phyloP scores from a whole-genome alignment of 2,113 vertebrate species.

The Uria lomvia region DNA sequence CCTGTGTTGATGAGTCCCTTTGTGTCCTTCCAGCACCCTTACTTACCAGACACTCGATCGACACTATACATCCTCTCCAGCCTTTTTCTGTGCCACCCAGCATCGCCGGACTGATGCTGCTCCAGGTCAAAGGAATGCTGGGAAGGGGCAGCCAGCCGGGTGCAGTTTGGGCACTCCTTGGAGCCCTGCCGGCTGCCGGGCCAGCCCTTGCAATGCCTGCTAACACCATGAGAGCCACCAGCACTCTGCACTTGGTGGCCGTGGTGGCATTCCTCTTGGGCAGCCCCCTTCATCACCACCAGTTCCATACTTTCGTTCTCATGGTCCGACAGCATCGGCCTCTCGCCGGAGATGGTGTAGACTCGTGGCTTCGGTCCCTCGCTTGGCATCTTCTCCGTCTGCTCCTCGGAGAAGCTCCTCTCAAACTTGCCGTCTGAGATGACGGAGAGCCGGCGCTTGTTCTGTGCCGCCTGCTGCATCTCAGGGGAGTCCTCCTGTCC shows the following conservation, averaged over 20 bases:
- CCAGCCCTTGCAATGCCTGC: conserved; percentile 79
- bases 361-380: conserved; percentile 82
- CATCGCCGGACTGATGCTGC: conserved; percentile 70
- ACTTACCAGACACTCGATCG: conserved; percentile 84
- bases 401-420: conserved; percentile 82
- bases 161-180: conserved; percentile 78
- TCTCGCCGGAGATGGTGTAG: conserved; percentile 90
- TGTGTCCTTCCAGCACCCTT: not conserved
- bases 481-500: conserved; percentile 89
- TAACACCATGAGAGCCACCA: conserved; percentile 73
- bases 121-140: conserved; percentile 87
- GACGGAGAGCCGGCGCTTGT: conserved; percentile 84
- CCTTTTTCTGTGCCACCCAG: conserved; percentile 81
- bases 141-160: conserved; percentile 74
- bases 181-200: conserved; percentile 79
- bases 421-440: conserved; percentile 78
- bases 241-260: conserved; percentile 79
- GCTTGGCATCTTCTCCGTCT: conserved; percentile 47
- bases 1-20: not conserved
- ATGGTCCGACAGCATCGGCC: conserved; percentile 81
- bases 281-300: conserved; percentile 82
- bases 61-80: conserved; percentile 94
- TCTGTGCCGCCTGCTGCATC: conserved; percentile 75
- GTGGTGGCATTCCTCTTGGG: conserved; percentile 77
- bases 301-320: conserved; percentile 85